Conservation (phyloP, 2,888 invertebrate species). For the Apomyelois bistriatella region DNA sequence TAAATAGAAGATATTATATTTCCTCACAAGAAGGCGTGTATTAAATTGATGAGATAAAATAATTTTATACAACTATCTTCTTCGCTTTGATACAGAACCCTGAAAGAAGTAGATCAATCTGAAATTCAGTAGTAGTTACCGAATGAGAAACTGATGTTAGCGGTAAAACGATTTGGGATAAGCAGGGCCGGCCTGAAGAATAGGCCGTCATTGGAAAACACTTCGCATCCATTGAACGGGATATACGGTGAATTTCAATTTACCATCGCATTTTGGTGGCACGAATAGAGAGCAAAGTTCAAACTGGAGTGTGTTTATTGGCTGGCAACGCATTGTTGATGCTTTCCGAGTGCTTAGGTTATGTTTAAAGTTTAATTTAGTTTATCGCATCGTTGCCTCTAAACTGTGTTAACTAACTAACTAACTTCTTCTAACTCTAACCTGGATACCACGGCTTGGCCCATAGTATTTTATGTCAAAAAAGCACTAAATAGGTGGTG, state of each 20-base stretch:
- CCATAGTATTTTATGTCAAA: too few relatives aligned
- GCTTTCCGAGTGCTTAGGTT: too few relatives aligned
- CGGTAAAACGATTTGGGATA: conserved; percentile 10
- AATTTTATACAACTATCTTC: background rate
- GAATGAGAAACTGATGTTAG: conserved; percentile 10
- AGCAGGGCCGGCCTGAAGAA: conserved; percentile 18
- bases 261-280: conserved; percentile 22
- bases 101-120: conserved; percentile 1
- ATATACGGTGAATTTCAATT: conserved; percentile 34
- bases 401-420: too few relatives aligned
- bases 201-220: conserved; percentile 42
- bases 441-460: too few relatives aligned
- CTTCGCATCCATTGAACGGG: conserved; percentile 36
- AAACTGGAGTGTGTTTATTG: background rate
- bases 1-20: too few relatives aligned
- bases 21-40: too few relatives aligned
- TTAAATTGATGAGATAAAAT: background rate
- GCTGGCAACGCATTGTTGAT: too few relatives aligned
- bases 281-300: conserved; percentile 12
- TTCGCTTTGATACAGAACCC: background rate
- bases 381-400: too few relatives aligned
- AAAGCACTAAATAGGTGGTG: too few relatives aligned
- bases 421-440: too few relatives aligned
- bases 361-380: too few relatives aligned
- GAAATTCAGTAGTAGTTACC: conserved; percentile 7